Conservation (phyloP, 2,113 vertebrate species). For the Mesoclemmys tuberculata region DNA sequence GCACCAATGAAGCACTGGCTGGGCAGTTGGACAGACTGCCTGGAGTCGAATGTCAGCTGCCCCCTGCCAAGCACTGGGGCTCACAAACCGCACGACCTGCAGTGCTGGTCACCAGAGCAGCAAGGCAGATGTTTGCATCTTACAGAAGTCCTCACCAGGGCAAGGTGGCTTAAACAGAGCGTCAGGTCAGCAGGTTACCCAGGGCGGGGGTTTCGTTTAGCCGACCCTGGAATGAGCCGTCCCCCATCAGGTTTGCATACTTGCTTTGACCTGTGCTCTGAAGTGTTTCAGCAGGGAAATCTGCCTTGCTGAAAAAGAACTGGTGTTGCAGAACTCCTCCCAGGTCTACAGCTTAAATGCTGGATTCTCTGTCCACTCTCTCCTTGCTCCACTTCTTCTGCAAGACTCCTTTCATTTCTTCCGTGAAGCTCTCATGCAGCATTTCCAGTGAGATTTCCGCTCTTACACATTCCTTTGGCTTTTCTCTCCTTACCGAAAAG, state of each 20-base stretch:
- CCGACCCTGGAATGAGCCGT: conserved; percentile 43
- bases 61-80: background rate
- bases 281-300: background rate
- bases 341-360: background rate
- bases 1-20: background rate
- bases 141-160: conserved; percentile 37
- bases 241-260: conserved; percentile 55
- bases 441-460: background rate
- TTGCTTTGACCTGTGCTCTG: conserved; percentile 19
- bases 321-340: background rate
- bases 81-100: conserved; percentile 9
- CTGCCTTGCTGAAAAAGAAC: background rate
- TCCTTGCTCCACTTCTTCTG: conserved; percentile 22
- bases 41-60: background rate
- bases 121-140: conserved; percentile 26
- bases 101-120: background rate
- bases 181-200: conserved; percentile 41
- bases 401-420: conserved; percentile 55
- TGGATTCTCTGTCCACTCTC: background rate
- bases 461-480: conserved; percentile 54
- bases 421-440: conserved; percentile 30
- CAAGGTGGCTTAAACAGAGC: conserved; percentile 32
- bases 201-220: conserved; percentile 40
- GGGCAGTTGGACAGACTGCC: conserved; percentile 26
- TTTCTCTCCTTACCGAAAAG: conserved; percentile 44